phyloP scores from a whole-genome alignment of 2,888 invertebrate genomes.

The Polyommatus icarus region DNA sequence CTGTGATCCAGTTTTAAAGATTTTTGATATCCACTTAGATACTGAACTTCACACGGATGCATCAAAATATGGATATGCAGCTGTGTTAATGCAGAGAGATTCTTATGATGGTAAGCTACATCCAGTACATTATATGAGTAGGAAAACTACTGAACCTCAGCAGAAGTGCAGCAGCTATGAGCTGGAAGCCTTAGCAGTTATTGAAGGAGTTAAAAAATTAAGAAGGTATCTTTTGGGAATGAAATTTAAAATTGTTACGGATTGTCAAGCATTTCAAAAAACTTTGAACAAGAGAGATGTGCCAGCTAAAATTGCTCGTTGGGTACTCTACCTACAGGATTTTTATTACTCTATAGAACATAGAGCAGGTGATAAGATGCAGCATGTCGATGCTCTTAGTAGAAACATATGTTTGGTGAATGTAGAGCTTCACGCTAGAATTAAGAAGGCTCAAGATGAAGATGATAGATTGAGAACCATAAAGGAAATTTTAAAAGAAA shows the following conservation, averaged over 20 bases:
- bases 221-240: background rate
- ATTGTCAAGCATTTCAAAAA: constrained; percentile 33
- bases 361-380: constrained; percentile 10
- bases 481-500: constrained; percentile 37
- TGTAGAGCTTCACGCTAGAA: constrained; percentile 33
- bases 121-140: background rate
- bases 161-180: background rate
- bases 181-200: background rate
- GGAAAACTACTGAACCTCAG: background rate
- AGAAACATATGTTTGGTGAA: constrained; percentile 26
- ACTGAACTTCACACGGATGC: constrained; percentile 44
- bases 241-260: background rate
- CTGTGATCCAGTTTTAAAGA: no score
- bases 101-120: no score
- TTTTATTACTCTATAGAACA: constrained; percentile 20
- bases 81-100: constrained; percentile 32
- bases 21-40: constrained; percentile 35
- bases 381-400: constrained; percentile 22
- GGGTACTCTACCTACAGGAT: constrained; percentile 23
- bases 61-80: constrained; percentile 34
- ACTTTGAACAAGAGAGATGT: background rate
- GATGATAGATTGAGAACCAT: constrained; percentile 43
- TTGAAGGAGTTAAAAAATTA: background rate
- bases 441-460: constrained; percentile 39
- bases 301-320: constrained; percentile 20